Evolutionary conservation across 2,797 vertebrate genomes (phyloP).

Genomic region (Melanotaenia maccullochi): DNA sequence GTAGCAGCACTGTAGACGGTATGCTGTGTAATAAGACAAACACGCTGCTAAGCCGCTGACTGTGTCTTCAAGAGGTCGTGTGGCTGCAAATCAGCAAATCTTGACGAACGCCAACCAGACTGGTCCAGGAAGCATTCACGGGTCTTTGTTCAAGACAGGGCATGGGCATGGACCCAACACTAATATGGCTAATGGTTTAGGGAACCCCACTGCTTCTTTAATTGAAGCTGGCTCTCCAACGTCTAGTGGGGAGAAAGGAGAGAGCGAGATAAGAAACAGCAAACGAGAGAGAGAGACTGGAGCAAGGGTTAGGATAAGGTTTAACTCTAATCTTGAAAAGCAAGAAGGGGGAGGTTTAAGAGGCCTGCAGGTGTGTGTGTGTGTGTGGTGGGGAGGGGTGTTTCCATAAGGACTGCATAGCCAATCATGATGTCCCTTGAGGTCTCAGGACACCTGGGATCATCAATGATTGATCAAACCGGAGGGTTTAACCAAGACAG

Average conservation of each 20-base stretch:
- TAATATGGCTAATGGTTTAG: constrained; percentile 81
- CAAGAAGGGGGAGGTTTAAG: constrained; percentile 33
- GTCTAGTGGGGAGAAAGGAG: constrained; percentile 51
- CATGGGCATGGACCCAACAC: constrained; percentile 73
- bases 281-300: constrained; percentile 31
- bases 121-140: constrained; percentile 54
- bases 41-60: constrained; percentile 21
- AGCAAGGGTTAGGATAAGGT: constrained; percentile 42
- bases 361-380: constrained; percentile 38
- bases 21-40: constrained; percentile 14
- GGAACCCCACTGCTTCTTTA: constrained; percentile 80
- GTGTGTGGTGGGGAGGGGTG: constrained; percentile 21
- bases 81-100: constrained; percentile 48
- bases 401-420: constrained; percentile 32
- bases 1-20: neutral
- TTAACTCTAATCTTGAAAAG: constrained; percentile 63
- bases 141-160: constrained; percentile 71
- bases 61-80: constrained; percentile 31
- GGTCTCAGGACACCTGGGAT: constrained; percentile 81
- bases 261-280: constrained; percentile 65
- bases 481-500: constrained; percentile 66
- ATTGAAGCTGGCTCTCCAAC: constrained; percentile 78
- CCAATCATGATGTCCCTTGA: constrained; percentile 70
- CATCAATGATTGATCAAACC: constrained; percentile 84
- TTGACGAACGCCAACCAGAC: constrained; percentile 56